A percentile compares a stretch with the other conserved stretches of the same genome.
Conservation (phyloP, 2,888 invertebrate species). For the Oscheius sp. region DNA sequence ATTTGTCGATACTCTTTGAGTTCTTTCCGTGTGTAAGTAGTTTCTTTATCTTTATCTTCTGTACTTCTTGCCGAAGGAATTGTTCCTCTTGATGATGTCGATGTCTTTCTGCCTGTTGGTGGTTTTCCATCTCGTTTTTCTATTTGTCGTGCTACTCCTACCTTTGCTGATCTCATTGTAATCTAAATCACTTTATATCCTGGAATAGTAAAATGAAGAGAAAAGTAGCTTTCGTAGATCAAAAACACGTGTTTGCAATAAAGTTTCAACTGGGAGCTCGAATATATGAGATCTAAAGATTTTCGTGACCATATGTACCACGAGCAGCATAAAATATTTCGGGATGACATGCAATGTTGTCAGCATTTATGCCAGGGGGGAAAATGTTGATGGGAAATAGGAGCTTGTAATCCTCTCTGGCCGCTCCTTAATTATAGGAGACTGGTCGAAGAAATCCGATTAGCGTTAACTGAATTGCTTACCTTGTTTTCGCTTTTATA, state of each 20-base stretch:
- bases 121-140: constrained; percentile 43
- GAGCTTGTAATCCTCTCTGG: background rate
- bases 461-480: background rate
- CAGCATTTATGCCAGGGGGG: background rate
- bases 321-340: constrained; percentile 1
- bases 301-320: too few species aligned
- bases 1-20: constrained; percentile 67
- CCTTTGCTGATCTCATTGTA: constrained; percentile 50
- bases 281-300: too few species aligned
- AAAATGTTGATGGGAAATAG: constrained; percentile 1
- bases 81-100: constrained; percentile 52
- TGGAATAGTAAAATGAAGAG: background rate
- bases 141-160: constrained; percentile 53
- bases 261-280: too few species aligned
- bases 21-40: constrained; percentile 59
- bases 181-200: background rate
- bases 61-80: constrained; percentile 25
- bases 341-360: background rate
- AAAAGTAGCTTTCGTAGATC: background rate
- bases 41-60: constrained; percentile 45
- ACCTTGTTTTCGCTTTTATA: too few species aligned
- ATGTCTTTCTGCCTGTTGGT: constrained; percentile 47
- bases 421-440: constrained; percentile 18
- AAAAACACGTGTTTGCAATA: background rate
- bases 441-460: constrained; percentile 2